phyloP scores from a whole-genome alignment of 2,888 invertebrate genomes.

The Zygogramma bicolorata region DNA sequence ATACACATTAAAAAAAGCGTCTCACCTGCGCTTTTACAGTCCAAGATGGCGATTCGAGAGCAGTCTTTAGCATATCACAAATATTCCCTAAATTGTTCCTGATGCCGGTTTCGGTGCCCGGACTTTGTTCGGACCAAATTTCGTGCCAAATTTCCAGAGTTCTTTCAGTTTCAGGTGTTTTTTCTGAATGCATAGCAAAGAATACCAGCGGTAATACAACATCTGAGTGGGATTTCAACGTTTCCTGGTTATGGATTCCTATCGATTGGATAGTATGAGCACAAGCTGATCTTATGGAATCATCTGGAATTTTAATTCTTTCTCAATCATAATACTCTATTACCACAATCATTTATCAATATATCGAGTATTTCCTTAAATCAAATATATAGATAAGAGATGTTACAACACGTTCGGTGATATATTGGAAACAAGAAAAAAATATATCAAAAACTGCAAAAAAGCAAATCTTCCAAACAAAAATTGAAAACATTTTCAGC shows the following conservation, averaged over 20 bases:
- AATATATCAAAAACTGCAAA: too few species aligned
- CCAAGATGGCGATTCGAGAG: slow-evolving; percentile 89
- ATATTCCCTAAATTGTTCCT: slow-evolving; percentile 81
- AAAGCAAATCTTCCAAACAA: too few species aligned
- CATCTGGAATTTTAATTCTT: slow-evolving; percentile 75
- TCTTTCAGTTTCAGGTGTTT: slow-evolving; percentile 74
- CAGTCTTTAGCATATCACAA: slow-evolving; percentile 76
- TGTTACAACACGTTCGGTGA: too few species aligned
- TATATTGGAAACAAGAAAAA: too few species aligned
- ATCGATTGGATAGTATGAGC: slow-evolving; percentile 84
- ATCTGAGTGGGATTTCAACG: slow-evolving; percentile 81
- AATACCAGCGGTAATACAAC: slow-evolving; percentile 86
- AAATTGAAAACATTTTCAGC: too few species aligned
- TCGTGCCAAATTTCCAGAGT: slow-evolving; percentile 86
- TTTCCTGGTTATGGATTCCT: slow-evolving; percentile 85
- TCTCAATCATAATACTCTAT: too few species aligned
- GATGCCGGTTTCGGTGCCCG: slow-evolving; percentile 87
- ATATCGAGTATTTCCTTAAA: too few species aligned
- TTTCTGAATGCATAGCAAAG: slow-evolving; percentile 90
- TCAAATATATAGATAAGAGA: too few species aligned
- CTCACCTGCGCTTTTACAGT: slow-evolving; percentile 84
- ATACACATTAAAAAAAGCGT: too few species aligned
- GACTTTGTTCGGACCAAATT: slow-evolving; percentile 89
- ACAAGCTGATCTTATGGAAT: slow-evolving; percentile 79
- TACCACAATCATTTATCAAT: too few species aligned